phyloP scores from a whole-genome alignment of 30 jellyfish, hydroid and myxozoan species.

The Aurelia aurita complex sp. Pacific region DNA sequence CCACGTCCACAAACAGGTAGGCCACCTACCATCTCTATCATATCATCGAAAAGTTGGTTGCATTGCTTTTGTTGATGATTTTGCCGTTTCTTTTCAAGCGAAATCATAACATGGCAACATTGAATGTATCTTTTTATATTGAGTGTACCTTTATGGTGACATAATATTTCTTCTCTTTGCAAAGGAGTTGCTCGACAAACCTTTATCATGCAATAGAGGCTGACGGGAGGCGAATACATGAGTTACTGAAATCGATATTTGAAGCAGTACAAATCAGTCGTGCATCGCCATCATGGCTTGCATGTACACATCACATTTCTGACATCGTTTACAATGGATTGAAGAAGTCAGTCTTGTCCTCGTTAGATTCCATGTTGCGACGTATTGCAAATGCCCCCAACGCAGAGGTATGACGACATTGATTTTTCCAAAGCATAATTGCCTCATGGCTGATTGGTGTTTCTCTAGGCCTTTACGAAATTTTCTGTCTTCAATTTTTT shows the following conservation, averaged over 20 bases:
- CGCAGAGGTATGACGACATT: conserved; percentile 34
- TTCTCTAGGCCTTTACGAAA: too few species aligned
- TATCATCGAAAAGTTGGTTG: too few species aligned
- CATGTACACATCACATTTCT: conserved; percentile 51
- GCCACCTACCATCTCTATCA: too few species aligned
- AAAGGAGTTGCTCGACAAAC: conserved; percentile 43
- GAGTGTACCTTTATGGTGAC: too few species aligned
- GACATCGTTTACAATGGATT: conserved; percentile 56
- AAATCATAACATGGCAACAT: too few species aligned
- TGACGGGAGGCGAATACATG: conserved; percentile 56
- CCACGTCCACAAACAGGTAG: too few species aligned
- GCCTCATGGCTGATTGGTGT: too few species aligned
- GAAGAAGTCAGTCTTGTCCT: conserved; percentile 48
- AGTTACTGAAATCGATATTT: conserved; percentile 56
- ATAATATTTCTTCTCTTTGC: background rate
- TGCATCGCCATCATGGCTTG: conserved; percentile 82
- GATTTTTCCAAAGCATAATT: background rate
- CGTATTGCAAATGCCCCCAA: conserved; percentile 19
- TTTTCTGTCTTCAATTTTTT: too few species aligned
- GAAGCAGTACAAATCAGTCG: conserved; percentile 71
- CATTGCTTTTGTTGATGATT: too few species aligned
- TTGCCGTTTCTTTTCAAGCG: too few species aligned
- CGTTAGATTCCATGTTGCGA: conserved; percentile 51
- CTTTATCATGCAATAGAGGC: conserved; percentile 28
- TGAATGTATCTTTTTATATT: too few species aligned